phyloP scores from a whole-genome alignment of 2,888 invertebrate genomes.

The Apodemia duryi region DNA sequence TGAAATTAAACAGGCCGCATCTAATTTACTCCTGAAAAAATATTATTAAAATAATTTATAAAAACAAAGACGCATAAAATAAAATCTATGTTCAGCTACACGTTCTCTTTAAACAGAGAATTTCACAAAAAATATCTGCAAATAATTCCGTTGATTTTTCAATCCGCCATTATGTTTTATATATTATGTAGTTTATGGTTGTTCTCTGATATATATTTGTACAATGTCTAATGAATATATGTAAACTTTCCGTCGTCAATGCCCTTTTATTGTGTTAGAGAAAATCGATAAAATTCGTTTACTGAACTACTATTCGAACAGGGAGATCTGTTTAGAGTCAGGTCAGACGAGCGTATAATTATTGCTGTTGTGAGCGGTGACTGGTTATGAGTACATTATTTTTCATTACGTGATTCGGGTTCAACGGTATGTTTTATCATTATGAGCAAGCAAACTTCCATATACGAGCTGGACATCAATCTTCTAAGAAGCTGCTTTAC shows the following conservation, averaged over 20 bases:
- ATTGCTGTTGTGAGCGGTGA: background rate
- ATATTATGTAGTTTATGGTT: no score
- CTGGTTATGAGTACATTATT: background rate
- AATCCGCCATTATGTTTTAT: no score
- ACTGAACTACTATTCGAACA: no score
- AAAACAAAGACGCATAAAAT: no score
- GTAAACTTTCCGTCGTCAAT: conserved; percentile 7
- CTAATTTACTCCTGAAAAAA: no score
- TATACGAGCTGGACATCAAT: background rate
- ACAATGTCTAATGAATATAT: background rate
- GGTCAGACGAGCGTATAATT: conserved; percentile 2
- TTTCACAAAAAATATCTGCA: no score
- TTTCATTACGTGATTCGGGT: background rate
- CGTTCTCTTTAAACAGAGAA: no score
- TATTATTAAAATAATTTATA: no score
- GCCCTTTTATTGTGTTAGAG: conserved; percentile 13
- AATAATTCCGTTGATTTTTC: no score
- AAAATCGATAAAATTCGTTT: conserved; percentile 12
- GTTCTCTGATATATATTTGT: no score
- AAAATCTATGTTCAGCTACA: no score
- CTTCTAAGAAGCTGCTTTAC: background rate
- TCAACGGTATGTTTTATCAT: conserved; percentile 1
- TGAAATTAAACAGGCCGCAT: no score
- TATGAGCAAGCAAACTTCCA: background rate
- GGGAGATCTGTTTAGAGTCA: background rate